Conservation (phyloP, 2,888 invertebrate species). For the Mechanitis mazaeus region DNA sequence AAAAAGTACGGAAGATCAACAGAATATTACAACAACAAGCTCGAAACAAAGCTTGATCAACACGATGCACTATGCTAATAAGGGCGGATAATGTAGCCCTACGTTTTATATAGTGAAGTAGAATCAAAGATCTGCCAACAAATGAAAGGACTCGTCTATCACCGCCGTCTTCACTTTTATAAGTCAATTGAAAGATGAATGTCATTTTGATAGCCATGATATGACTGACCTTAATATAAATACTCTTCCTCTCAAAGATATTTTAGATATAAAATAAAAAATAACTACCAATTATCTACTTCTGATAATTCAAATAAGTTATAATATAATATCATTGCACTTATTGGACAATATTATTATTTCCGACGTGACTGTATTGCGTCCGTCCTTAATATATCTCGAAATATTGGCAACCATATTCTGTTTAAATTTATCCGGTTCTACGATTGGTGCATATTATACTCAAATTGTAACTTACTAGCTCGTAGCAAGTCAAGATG, state of each 20-base stretch:
- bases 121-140: slow-evolving; percentile 13
- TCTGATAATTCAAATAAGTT: neutral
- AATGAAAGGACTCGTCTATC: slow-evolving; percentile 6
- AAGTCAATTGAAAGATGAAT: slow-evolving; percentile 8
- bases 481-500: slow-evolving; percentile 59
- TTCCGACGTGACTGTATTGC: slow-evolving; percentile 29
- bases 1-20: too few relatives aligned
- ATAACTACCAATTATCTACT: too few relatives aligned
- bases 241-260: neutral
- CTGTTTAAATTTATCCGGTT: slow-evolving; percentile 58
- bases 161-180: slow-evolving; percentile 9
- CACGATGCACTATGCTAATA: too few relatives aligned
- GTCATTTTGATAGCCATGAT: slow-evolving; percentile 2
- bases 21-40: neutral
- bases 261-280: too few relatives aligned
- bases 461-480: slow-evolving; percentile 58
- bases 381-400: slow-evolving; percentile 33
- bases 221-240: slow-evolving; percentile 6
- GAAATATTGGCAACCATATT: slow-evolving; percentile 59
- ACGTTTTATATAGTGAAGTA: neutral
- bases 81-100: too few relatives aligned
- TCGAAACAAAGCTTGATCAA: neutral
- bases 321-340: neutral
- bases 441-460: slow-evolving; percentile 64
- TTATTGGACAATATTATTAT: slow-evolving; percentile 19